Conservation (phyloP, 2,113 vertebrate species). For the Hyla sarda region DNA sequence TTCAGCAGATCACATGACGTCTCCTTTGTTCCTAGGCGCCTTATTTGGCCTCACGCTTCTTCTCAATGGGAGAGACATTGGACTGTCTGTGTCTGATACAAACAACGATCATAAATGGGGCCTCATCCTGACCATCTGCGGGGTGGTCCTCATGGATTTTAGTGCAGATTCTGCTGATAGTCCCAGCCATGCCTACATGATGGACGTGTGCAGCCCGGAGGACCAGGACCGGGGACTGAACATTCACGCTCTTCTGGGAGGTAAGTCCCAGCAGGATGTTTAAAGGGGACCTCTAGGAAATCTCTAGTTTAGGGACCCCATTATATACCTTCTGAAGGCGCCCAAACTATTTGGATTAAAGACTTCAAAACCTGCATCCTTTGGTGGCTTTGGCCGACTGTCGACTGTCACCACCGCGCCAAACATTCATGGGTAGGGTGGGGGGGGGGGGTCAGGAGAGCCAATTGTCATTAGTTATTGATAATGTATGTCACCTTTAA, state of each 20-base stretch:
- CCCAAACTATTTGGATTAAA: no score
- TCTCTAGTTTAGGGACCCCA: no score
- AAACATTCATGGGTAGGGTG: no score
- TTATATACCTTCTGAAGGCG: no score
- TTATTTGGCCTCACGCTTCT: conserved; percentile 88
- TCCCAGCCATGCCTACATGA: conserved; percentile 98
- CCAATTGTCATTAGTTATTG: no score
- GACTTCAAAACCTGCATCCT: no score
- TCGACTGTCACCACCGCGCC: no score
- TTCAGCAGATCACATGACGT: not conserved
- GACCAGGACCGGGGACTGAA: conserved; percentile 96
- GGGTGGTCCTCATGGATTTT: conserved; percentile 97
- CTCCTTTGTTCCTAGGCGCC: conserved; percentile 74
- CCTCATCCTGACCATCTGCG: conserved; percentile 89
- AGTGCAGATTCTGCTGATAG: conserved; percentile 96
- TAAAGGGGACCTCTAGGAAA: not conserved
- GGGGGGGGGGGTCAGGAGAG: no score
- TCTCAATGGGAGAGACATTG: conserved; percentile 92
- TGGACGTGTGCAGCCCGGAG: conserved; percentile 93
- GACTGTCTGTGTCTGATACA: conserved; percentile 82
- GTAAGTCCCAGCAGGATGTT: conserved; percentile 64
- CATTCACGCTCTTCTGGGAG: conserved; percentile 92
- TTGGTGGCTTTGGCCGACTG: no score
- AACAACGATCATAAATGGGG: conserved; percentile 89
- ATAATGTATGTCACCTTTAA: no score